phyloP scores from a whole-genome alignment of 2,888 invertebrate genomes.

The Thymelicus lineola region DNA sequence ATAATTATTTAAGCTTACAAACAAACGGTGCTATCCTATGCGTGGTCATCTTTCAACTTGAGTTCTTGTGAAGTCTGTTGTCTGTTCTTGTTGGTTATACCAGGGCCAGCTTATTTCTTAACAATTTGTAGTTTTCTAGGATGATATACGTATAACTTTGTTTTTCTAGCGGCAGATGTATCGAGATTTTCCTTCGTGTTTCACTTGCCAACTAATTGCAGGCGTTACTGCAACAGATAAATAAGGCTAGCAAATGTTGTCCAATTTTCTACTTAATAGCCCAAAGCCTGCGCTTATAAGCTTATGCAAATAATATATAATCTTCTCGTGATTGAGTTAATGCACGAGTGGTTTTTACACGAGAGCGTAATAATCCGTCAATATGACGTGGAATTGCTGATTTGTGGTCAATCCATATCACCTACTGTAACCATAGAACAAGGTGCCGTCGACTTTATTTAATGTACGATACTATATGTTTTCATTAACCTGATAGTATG shows the following conservation, averaged over 20 bases:
- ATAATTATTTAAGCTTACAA: too few relatives aligned
- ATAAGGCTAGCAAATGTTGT: conserved; percentile 24
- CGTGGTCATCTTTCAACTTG: too few relatives aligned
- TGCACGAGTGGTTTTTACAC: conserved; percentile 1
- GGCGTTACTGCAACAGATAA: not conserved
- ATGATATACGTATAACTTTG: not conserved
- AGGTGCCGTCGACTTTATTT: too few relatives aligned
- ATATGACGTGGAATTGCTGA: not conserved
- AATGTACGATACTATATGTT: too few relatives aligned
- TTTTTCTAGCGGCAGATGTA: not conserved
- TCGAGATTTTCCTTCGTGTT: not conserved
- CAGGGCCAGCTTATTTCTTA: too few relatives aligned
- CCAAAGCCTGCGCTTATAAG: not conserved
- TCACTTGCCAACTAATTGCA: conserved; percentile 11
- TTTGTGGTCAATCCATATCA: not conserved
- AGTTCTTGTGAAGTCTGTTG: too few relatives aligned
- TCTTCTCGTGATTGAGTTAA: conserved; percentile 8
- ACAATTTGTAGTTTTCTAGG: too few relatives aligned
- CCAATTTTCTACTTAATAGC: conserved; percentile 30
- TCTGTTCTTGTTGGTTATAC: too few relatives aligned
- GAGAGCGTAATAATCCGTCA: not conserved
- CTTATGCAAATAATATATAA: conserved; percentile 5
- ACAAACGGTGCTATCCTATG: too few relatives aligned
- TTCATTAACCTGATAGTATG: too few relatives aligned
- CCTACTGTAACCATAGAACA: not conserved